Base-by-base conservation (phyloP, 2,888 invertebrate species). In the Lysandra bellargus region DNA sequence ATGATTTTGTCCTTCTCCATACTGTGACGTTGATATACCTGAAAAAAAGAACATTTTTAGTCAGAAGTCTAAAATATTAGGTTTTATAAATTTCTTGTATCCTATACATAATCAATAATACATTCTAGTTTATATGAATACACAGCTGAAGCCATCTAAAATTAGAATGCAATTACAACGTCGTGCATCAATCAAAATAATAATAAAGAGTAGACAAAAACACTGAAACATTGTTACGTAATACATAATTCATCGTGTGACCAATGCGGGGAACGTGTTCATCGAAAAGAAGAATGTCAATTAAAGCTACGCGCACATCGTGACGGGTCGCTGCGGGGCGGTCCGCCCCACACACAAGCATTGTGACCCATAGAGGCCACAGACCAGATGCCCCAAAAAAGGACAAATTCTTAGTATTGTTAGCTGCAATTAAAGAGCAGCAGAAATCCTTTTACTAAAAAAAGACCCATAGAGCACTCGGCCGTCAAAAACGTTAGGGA, bases 1-100 rank as follows among this genome's bases (percentile, higher is more conserved):
- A 93, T 89, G 81, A 94, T 93, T 86, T 90, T 93, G 81, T 93
- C 92, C 83, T 92, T 93, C 80, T 94, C 93, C 93, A 93, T 93
- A 82, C 82, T 85, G 17, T 33, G 72, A 76, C 12, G 33, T 69
- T 69, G 33, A 69, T 14, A 4, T 33, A 69, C 69, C 69, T 69
- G 69, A 14, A 69, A 69, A 80, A 79, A 57, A 57, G 80, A 78
- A 49, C 78, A 80, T 53, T 49, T 78, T 23, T 14, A 77, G 23
- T 60, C n/a, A 77, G 33, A 69, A 30, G 9, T 33, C 33, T 33
- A 33, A 33, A 17, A 2, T 60, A 60, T 60, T 60, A 60, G 5
- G n/a, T 60, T n/a, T 6, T 60, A n/a, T n/a, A 4, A 1, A 60
- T 60, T 3, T 37, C 4, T 57, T 9, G 6, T 44, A 7, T 44